A percentile compares a stretch with the other conserved stretches of the same genome.
phyloP scores from a whole-genome alignment of 2,888 invertebrate species.

The Scaptomyza reducta region DNA sequence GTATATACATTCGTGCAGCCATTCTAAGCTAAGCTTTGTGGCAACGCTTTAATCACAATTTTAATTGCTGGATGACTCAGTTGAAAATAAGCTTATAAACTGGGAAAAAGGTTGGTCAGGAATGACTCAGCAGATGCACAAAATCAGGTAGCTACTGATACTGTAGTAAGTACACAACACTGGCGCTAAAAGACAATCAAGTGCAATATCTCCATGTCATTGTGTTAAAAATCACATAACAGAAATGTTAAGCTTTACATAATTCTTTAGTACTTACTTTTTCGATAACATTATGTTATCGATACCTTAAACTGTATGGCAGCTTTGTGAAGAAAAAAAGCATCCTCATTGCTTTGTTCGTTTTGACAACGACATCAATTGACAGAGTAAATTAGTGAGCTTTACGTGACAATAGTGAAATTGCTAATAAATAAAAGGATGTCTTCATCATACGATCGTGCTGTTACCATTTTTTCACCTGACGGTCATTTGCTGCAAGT shows the following conservation, averaged over 20 bases:
- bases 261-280: background rate
- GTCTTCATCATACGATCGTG: slow-evolving; percentile 97
- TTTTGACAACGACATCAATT: slow-evolving; percentile 45
- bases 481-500: slow-evolving; percentile 99
- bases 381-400: background rate
- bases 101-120: background rate
- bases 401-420: slow-evolving; percentile 11
- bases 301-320: background rate
- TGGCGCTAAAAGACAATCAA: background rate
- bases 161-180: background rate
- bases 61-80: slow-evolving; percentile 2
- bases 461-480: slow-evolving; percentile 99
- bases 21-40: background rate
- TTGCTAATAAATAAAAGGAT: slow-evolving; percentile 85
- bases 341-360: slow-evolving; percentile 62
- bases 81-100: background rate
- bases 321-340: slow-evolving; percentile 55
- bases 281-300: slow-evolving; percentile 5
- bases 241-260: background rate
- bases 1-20: background rate
- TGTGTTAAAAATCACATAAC: slow-evolving; percentile 1
- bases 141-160: background rate
- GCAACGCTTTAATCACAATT: slow-evolving; percentile 8
- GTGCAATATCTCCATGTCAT: background rate
- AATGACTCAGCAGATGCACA: slow-evolving; percentile 20